Percentiles rank a stretch among this genome's conserved stretches.
These are phyloP conservation scores for Diorhabda carinulata DNA, from an alignment of 1,140 invertebrate genomes.

Conservation along the genomic window DNA sequence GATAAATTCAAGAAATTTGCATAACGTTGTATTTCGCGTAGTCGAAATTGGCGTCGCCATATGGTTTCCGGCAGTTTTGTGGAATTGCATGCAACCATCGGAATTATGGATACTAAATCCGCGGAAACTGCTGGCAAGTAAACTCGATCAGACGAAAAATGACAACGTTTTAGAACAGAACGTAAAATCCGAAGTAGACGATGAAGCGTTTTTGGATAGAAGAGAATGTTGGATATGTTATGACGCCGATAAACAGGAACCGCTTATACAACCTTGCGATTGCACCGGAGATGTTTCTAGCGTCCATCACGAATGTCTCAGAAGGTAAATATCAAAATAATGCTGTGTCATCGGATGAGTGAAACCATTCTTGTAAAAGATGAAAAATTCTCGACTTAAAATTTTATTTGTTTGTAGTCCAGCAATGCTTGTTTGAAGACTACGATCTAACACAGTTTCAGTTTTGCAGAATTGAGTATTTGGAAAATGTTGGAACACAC, in stretches of 20 bases:
- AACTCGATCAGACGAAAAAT: slow-evolving; percentile 46
- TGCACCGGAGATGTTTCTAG: slow-evolving; percentile 86
- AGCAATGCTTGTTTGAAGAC: too few species aligned
- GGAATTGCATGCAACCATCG: slow-evolving; percentile 94
- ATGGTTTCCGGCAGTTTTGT: slow-evolving; percentile 92
- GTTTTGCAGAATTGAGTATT: too few species aligned
- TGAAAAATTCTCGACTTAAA: too few species aligned
- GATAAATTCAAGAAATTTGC: slow-evolving; percentile 83
- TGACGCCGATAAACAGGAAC: slow-evolving; percentile 73
- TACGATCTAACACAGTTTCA: too few species aligned
- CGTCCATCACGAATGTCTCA: slow-evolving; percentile 90
- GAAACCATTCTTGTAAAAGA: too few species aligned
- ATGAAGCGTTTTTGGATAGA: slow-evolving; percentile 51
- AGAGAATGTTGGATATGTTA: slow-evolving; percentile 93
- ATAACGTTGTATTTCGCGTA: slow-evolving; percentile 84
- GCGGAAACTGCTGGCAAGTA: slow-evolving; percentile 70
- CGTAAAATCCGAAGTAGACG: slow-evolving; percentile 33
- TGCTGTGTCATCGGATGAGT: too few species aligned
- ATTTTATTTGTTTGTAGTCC: too few species aligned
- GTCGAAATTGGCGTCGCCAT: slow-evolving; percentile 90
- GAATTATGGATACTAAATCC: slow-evolving; percentile 93
- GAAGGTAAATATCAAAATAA: slow-evolving; percentile 48
- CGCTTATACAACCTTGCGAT: slow-evolving; percentile 83
- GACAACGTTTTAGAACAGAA: slow-evolving; percentile 11
- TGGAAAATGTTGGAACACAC: too few species aligned